phyloP scores from a whole-genome alignment of 2,797 vertebrate species.

The Dermochelys coriacea region DNA sequence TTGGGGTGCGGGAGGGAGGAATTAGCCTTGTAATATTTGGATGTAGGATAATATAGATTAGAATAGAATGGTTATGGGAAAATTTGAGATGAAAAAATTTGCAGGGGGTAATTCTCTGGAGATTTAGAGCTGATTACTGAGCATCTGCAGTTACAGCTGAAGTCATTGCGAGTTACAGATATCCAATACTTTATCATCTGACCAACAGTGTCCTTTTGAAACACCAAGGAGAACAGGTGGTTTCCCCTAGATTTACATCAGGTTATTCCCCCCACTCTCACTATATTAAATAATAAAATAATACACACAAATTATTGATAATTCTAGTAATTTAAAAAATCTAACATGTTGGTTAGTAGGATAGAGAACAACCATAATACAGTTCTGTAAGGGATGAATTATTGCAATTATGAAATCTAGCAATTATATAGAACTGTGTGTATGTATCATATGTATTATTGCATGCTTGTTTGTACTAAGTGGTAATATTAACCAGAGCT shows the following conservation, averaged over 20 bases:
- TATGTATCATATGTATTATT: not conserved
- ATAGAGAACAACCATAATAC: not conserved
- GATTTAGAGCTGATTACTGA: slow-evolving; percentile 2
- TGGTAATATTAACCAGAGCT: not conserved
- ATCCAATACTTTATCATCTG: not conserved
- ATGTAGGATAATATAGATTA: slow-evolving; percentile 8
- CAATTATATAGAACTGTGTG: not conserved
- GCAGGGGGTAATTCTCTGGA: slow-evolving; percentile 32
- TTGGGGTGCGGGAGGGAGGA: not conserved
- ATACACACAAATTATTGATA: not conserved
- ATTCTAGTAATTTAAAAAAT: not conserved
- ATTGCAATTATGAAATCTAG: not conserved
- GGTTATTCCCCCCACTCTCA: not conserved
- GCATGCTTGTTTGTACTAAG: not conserved
- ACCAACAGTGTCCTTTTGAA: not conserved
- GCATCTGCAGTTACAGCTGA: not conserved
- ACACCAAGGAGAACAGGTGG: not conserved
- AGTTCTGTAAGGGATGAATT: not conserved
- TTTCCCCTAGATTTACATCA: not conserved
- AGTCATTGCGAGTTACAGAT: not conserved
- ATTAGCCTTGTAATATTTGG: not conserved
- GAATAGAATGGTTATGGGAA: slow-evolving; percentile 27
- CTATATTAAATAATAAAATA: not conserved
- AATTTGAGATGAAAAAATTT: slow-evolving; percentile 25
- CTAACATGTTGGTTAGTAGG: not conserved